phyloP scores from a whole-genome alignment of 2,797 vertebrate genomes.

The Lepus townsendii region DNA sequence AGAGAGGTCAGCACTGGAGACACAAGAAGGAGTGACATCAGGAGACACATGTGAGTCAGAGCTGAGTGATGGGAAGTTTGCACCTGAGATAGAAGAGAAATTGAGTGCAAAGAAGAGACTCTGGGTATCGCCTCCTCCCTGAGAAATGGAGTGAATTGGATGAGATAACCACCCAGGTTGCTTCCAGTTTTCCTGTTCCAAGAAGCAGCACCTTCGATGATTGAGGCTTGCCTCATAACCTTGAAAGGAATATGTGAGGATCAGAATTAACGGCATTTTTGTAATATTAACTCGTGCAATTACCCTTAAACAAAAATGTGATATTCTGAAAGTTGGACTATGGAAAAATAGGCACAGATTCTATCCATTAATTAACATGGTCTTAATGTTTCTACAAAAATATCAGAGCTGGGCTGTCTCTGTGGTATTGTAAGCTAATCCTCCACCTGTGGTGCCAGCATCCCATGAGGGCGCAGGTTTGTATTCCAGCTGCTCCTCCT shows the following conservation, averaged over 20 bases:
- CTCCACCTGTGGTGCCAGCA: too few relatives aligned
- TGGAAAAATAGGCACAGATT: not conserved
- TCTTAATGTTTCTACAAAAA: not conserved
- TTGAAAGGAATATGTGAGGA: not conserved
- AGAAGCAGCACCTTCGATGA: not conserved
- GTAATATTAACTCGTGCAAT: not conserved
- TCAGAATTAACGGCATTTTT: not conserved
- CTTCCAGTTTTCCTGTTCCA: not conserved
- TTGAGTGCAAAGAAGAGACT: not conserved
- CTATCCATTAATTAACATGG: not conserved
- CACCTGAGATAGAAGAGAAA: not conserved
- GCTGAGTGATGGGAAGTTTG: not conserved
- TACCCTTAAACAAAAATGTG: too few relatives aligned
- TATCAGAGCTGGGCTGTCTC: not conserved
- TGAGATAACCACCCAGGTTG: accelerated
- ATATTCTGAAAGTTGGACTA: not conserved
- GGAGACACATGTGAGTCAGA: not conserved
- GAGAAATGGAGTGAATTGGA: not conserved
- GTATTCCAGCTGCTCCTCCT: too few relatives aligned
- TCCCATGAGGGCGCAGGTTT: too few relatives aligned
- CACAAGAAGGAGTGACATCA: too few relatives aligned
- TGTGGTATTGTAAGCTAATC: too few relatives aligned
- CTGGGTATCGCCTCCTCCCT: not conserved
- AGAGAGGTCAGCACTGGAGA: not conserved
- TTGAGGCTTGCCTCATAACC: not conserved